Conservation (phyloP, 2,888 invertebrate species). For the Ennomos quercinarius region DNA sequence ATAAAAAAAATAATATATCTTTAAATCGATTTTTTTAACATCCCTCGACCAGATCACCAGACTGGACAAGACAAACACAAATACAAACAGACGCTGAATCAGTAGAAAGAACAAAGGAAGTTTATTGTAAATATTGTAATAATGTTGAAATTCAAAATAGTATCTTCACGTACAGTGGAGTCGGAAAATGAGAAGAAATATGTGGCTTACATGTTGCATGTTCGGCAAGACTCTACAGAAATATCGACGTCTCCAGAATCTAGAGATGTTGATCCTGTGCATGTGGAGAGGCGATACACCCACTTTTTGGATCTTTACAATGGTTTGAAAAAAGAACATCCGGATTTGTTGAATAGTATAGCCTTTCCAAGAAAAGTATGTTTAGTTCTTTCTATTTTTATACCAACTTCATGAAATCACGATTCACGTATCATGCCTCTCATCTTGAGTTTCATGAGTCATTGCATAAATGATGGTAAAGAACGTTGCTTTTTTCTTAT, state of each 20-base stretch:
- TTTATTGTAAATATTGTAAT: background rate
- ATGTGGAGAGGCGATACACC: conserved; percentile 89
- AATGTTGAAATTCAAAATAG: conserved; percentile 87
- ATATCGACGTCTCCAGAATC: conserved; percentile 31
- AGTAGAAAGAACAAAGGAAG: conserved; percentile 8
- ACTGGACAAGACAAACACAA: too few species aligned
- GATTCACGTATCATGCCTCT: too few species aligned
- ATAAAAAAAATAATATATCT: too few species aligned
- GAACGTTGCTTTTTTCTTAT: too few species aligned
- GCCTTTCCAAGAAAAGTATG: conserved; percentile 89
- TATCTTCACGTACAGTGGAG: conserved; percentile 88
- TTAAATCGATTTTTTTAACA: too few species aligned
- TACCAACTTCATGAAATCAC: background rate
- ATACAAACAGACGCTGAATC: too few species aligned
- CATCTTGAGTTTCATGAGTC: too few species aligned
- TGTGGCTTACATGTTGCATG: conserved; percentile 89
- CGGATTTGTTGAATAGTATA: conserved; percentile 79
- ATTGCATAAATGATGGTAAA: too few species aligned
- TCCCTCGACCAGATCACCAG: too few species aligned
- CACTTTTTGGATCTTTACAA: conserved; percentile 89
- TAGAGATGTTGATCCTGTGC: conserved; percentile 82
- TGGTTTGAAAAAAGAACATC: conserved; percentile 85
- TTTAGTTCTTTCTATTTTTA: conserved; percentile 28
- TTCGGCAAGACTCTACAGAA: conserved; percentile 84
- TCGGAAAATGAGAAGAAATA: conserved; percentile 87